Base-by-base conservation (phyloP, 2,113 vertebrate species). In the Dunckerocampus dactyliophorus region DNA sequence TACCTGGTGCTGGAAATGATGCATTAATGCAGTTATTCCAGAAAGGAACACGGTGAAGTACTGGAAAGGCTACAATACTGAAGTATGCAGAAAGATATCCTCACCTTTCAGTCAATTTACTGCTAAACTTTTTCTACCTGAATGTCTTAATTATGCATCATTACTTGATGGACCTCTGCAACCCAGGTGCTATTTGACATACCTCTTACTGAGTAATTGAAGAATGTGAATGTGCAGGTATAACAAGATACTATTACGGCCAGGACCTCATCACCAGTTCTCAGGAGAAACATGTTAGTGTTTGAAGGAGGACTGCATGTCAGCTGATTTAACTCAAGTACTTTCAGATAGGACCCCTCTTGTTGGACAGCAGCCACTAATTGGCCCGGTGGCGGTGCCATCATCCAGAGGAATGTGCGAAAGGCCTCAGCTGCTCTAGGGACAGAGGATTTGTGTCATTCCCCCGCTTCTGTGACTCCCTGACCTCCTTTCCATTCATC, bases 281-380 rank as follows among this genome's bases (percentile, higher is more conserved):
- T 42, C 42, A 0, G 45, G 59, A 62, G 65, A 48, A 64, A 65
- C 51, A 48, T 62, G 17, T 11, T 28, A 2, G 1, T 21, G 57
- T 76, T 78, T 72, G 46, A 65, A 50, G 34, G 52, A 28, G 28
- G 69, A 28, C 49, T 15, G 1, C 24, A 46, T 53, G 66, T 80
- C 74, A 62, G 69, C 46, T 55, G 47, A 65, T 69, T 63, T 17
- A n/a, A 54, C 60, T 51, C 9, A 60, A 69, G 70, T 43, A 46
- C 52, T 19, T 62, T 53, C 73, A 77, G 62, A 75, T 54, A 57
- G 65, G 62, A 65, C 0, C 45, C 56, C 63, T 60, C 21, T 75
- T 76, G 73, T 74, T 82, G 69, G 59, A 70, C 15, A 14, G 59
- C 48, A 13, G 74, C 69, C 79, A 67, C 76, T 79, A 85, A 86